Base-by-base conservation (phyloP, 2,888 invertebrate genomes). In the Ochlodes sylvanus region DNA sequence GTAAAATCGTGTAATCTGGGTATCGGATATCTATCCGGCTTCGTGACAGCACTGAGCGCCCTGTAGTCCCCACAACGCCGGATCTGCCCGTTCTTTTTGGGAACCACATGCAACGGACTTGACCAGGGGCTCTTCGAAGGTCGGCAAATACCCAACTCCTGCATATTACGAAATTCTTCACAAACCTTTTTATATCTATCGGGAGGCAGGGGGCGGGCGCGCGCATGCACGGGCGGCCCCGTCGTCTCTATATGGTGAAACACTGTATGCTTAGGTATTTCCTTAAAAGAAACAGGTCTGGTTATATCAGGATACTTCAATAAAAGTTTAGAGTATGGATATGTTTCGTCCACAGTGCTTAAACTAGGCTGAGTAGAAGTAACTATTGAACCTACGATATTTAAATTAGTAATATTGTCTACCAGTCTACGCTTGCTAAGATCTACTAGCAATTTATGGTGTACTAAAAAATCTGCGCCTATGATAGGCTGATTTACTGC, bases 1-100 rank as follows among this genome's bases (percentile, higher is more conserved):
- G 62, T 62, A 12, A 34, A 62, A 19, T 62, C 52, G 1, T 34
- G 50, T 15, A 62, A n/a, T n/a, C 52, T 17, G 5, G 62, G 62
- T 34, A 62, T 62, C 7, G 52, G 62, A 12, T 62, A 52, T 19
- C 62, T 21, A 41, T 62, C 62, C 34, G 62, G 62, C n/a, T 62
- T 62, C 17, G 62, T 52, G 7, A 52, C 21, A 2, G 62, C 34
- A 27, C 44, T 60, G 6, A 44, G n/a, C 4, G 14, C 6, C 7
- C 58, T 12, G 15, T 44, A 60, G 27, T 60, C 55, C 7, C 55
- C 55, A 34, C 55, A 56, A 5, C 34, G 55, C 15, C 56, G 38
- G 7, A 56, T 10, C 1, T 56, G 17, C 10, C 56, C 56, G 12
- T 56, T 38, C 7, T 56, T 56, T 12, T 56, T 56, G 4, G 15